Evolutionary conservation across 1,140 invertebrate species (phyloP), one percentile per base, ranked within the genome.

Genomic region (Calephelis nemesis): DNA sequence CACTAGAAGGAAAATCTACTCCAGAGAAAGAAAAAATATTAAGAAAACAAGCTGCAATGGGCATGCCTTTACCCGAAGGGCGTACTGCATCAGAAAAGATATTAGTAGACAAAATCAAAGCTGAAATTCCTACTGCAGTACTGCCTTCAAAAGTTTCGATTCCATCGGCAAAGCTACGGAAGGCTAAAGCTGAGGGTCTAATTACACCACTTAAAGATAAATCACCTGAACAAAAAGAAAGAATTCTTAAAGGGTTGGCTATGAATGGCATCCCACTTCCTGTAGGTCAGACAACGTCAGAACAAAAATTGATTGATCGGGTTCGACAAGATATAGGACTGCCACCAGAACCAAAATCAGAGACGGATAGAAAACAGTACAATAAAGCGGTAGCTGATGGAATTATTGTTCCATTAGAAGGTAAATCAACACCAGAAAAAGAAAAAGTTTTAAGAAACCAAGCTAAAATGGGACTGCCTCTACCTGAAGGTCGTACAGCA

Each of bases 401-500:
- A 48, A 7, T 73, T 19, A 67, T 79, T 15, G 67, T 49, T 11
- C 81, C 78, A 4, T 65, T 75, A 15, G 77, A 75, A 73, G 77
- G 69, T 11, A 73, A 71, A 67, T 45, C 62, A 15, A 7, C 10
- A n/a, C 58, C 70, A 65, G 66, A 73, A 76, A 82, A 76, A 67
- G 67, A 65, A 68, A 73, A 76, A 39, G 13, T 70, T 67, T 45
- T 67, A 73, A 67, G 78, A 72, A 65, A 73, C 65, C 52, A 74
- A 68, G 69, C 74, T n/a, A 52, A 71, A 50, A 54, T 69, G 30
- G 78, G 74, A 0, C 13, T 81, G 42, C 65, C 73, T 40, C 19
- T 84, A 11, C 79, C 81, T 0, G 73, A 78, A 67, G 79, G 73
- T 9, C 63, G 73, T 40, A 77, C 75, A 8, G n/a, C 75, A 49